Base-by-base conservation (phyloP, 2,888 invertebrate genomes). In the Subacronicta megacephala region DNA sequence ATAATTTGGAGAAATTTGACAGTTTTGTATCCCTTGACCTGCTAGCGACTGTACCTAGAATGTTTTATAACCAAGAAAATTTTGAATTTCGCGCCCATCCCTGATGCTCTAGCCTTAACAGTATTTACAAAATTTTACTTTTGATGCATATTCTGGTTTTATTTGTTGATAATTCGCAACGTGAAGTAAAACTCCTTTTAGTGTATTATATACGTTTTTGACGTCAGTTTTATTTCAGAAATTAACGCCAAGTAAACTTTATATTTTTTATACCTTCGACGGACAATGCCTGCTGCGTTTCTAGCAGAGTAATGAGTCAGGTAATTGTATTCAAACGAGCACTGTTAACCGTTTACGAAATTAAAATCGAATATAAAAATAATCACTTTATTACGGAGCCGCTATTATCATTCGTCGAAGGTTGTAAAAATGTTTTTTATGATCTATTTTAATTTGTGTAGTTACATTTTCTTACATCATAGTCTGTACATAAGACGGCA, bases 401-500 rank as follows among this genome's bases (percentile, higher is more conserved):
- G 9, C 10, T 26, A 10, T n/a, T n/a, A 29, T n/a, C 15, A 41
- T 52, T 63, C 38, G 52, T 55, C 47, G 41, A 20, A 62, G 46
- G 46, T 56, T 56, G 42, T 29, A 31, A 18, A 57, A 47, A 35
- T 37, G 38, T 61, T 61, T 66, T 58, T 42, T 35, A 54, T 54
- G 33, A 10, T 53, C 47, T 63, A 52, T 62, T 61, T 53, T 43
- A 56, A 63, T 58, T 46, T 52, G 31, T 62, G 40, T 53, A 58
- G 42, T 57, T 35, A 54, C 56, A 37, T 45, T 49, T 55, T 58
- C 31, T 67, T 52, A 55, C 53, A 41, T 55, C 59, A 37, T 58
- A 44, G 23, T 23, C 44, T 66, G 66, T 64, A 68, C 49, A 60
- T 70, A 65, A 31, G 20, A 46, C 41, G 26, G 47, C 44, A 59